Evolutionary conservation across 1,140 invertebrate genomes (phyloP).

Genomic region (Brachionus asplanchnoidis): DNA sequence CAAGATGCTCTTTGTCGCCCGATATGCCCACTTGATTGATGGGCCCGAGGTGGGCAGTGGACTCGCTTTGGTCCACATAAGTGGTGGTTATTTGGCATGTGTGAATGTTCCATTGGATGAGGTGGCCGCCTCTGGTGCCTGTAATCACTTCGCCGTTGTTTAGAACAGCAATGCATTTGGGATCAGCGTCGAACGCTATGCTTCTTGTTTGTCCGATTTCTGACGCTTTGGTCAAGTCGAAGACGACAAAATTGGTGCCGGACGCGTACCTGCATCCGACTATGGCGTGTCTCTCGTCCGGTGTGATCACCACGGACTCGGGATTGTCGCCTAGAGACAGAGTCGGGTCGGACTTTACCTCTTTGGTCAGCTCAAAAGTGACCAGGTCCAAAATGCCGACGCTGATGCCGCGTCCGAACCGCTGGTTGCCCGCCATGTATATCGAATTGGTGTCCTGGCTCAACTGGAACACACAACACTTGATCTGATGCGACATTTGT

Average conservation of each 20-base stretch:
- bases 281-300: constrained; percentile 40
- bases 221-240: constrained; percentile 28
- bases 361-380: constrained; percentile 39
- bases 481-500: constrained; percentile 42
- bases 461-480: constrained; percentile 40
- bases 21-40: constrained; percentile 32
- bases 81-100: constrained; percentile 29
- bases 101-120: constrained; percentile 35
- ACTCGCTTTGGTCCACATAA: not conserved
- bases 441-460: constrained; percentile 37
- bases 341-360: constrained; percentile 39
- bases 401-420: constrained; percentile 32
- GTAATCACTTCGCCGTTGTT: constrained; percentile 38
- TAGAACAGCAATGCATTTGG: constrained; percentile 12
- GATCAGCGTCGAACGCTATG: constrained; percentile 34
- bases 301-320: constrained; percentile 18
- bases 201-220: constrained; percentile 18
- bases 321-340: constrained; percentile 17
- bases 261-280: constrained; percentile 24
- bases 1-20: not conserved
- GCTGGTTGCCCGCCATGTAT: constrained; percentile 42
- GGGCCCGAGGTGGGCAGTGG: not conserved
- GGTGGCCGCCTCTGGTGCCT: constrained; percentile 23
- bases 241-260: constrained; percentile 38
- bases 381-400: constrained; percentile 38